A percentile compares a stretch with the other conserved stretches of the same genome.
phyloP scores from a whole-genome alignment of 1,140 invertebrate genomes.

The Lepidurus apus region DNA sequence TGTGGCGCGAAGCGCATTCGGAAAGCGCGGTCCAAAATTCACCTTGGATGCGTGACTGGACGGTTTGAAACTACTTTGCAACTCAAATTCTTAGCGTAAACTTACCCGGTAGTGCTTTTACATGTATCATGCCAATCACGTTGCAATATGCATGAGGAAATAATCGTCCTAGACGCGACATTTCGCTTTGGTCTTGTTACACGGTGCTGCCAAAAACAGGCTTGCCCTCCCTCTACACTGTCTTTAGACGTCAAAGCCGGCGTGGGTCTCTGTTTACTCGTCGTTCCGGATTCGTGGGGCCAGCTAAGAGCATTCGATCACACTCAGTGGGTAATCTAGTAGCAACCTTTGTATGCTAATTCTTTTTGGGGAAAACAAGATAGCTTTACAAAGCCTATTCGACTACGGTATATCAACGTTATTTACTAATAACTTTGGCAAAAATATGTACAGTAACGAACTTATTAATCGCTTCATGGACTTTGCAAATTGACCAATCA shows the following conservation, averaged over 20 bases:
- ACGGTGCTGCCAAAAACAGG: not conserved
- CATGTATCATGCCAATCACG: conserved; percentile 71
- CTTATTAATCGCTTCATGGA: too few species aligned
- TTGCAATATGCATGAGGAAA: conserved; percentile 46
- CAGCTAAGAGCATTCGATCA: not conserved
- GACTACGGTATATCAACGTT: too few species aligned
- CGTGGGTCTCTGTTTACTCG: not conserved
- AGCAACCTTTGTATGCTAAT: too few species aligned
- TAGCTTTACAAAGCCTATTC: too few species aligned
- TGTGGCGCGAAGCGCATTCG: too few species aligned
- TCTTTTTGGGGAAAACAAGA: too few species aligned
- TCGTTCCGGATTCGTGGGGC: not conserved
- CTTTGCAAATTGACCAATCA: too few species aligned
- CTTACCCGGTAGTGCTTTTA: conserved; percentile 62
- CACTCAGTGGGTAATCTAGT: not conserved
- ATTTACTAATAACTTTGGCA: too few species aligned
- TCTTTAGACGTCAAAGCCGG: not conserved
- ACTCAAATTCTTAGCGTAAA: conserved; percentile 28
- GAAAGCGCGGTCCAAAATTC: not conserved
- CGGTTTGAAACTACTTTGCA: conserved; percentile 28
- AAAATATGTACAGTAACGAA: too few species aligned
- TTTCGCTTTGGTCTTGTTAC: conserved; percentile 32
- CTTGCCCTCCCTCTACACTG: not conserved
- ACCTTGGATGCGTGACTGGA: not conserved
- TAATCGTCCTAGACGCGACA: conserved; percentile 45